Base-by-base conservation (phyloP, 1,140 invertebrate genomes). In the Musca domestica region DNA sequence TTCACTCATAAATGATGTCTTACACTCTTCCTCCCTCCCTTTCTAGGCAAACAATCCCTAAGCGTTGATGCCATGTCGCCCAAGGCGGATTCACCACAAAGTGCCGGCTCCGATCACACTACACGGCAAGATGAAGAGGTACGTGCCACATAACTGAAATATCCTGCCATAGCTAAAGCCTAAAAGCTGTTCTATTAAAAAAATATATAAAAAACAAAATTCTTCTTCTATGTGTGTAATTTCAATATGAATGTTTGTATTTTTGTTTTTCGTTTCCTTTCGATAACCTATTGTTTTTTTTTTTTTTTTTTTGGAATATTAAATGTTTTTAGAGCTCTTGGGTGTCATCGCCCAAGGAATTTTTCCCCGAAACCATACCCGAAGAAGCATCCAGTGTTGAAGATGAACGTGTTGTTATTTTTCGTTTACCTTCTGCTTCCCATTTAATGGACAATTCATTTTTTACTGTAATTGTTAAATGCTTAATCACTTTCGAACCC, bases 381-480 rank as follows among this genome's bases (percentile, higher is more conserved):
- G 93, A 95, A 83, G 94, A 95, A 81, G 94, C 91, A 76, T 95
- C 93, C 3, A 94, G 93, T 72, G 91, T 92, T 52, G 93, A 95
- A 82, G 94, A 95, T 77, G 93, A 95, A 81, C 92, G 95, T 78
- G 92, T 95, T 74, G 93, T 91, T 74, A 85, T 82, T 23, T 82
- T 82, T 64, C 67, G 80, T 17, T 56, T 82, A 34, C 80, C 80
- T n/a, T 77, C 80, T 2, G 75, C 71, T n/a, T 74, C 79, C 0
- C 73, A 79, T 41, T 68, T 81, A 5, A 80, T 78, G 72, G 76
- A 81, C 67, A 77, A 80, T 52, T 81, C 88, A 4, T 88, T 91
- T 71, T 91, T 88, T 74, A 89, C 89, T 64, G 89, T 90, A 83
- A 68, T 47, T 64, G 19, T 27, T 47, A 41, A 41, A 41, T 20